Percentiles rank a stretch among this genome's conserved stretches.
Conservation (phyloP, 2,888 invertebrate species). For the Pelosia muscerda region DNA sequence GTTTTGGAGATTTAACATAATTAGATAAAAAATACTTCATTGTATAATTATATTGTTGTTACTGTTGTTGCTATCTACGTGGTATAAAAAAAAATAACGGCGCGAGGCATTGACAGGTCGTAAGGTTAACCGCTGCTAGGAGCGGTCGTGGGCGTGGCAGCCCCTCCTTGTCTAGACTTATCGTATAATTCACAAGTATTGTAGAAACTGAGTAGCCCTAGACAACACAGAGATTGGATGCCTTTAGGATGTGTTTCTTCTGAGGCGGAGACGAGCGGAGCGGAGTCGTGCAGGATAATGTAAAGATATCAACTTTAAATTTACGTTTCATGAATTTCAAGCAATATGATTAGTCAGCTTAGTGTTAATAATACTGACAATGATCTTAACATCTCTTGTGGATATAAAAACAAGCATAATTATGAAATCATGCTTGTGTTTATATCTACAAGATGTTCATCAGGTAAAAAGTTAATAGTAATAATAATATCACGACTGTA, state of each 20-base stretch:
- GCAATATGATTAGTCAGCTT: too few species aligned
- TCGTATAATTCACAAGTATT: background rate
- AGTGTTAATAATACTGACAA: too few species aligned
- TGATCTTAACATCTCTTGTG: too few species aligned
- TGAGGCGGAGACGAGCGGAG: background rate
- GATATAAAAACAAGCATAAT: too few species aligned
- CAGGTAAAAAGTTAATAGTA: background rate
- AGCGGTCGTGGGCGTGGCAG: constrained; percentile 33
- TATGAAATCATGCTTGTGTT: background rate
- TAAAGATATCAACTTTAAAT: too few species aligned
- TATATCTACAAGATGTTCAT: background rate
- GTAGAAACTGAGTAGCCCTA: background rate
- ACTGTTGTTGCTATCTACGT: too few species aligned
- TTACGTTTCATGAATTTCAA: too few species aligned
- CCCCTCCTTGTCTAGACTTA: constrained; percentile 10
- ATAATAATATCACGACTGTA: background rate
- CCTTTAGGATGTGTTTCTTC: background rate
- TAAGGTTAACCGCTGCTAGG: constrained; percentile 28
- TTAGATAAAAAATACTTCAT: background rate
- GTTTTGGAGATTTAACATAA: background rate
- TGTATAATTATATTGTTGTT: constrained; percentile 22
- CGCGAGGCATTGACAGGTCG: constrained; percentile 23
- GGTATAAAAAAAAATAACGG: too few species aligned
- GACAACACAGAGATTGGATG: background rate
- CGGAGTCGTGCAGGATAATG: too few species aligned